Base-by-base conservation (phyloP, 64 coral and sea anemone genomes). In the Stichodactyla mertensii region DNA sequence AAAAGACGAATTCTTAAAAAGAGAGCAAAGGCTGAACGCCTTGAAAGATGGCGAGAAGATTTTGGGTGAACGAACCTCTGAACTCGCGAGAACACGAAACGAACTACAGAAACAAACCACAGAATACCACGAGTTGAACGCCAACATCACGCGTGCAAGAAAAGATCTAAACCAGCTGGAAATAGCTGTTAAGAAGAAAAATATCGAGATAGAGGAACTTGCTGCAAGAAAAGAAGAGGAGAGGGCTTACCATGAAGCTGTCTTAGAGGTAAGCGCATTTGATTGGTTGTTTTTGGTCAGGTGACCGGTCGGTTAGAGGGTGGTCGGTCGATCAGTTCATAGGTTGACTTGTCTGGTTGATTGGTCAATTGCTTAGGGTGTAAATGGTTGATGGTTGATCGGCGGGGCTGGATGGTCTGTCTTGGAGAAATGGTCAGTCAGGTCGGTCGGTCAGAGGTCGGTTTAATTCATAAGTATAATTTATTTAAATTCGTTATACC, bases 11-110 rank as follows among this genome's bases (percentile, higher is more conserved):
- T 85, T 86, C 87, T 60, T 71, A 61, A 88, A 95, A 31, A 52
- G 52, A 28, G 87, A 95, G 24, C 90, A 84, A 77, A 87, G 89
- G 27, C 60, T 95, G 16, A 86, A 62, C 18, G 93, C 87, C 12
- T 83, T 95, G 4, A 92, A 91, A 81, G 93, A 95, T 19, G 93
- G 93, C 64, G 93, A 95, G 26, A 95, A 95, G 61, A 89, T 89
- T 19, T 56, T 95, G 13, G 93, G 86, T 61, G 93, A 95, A 45
- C 90, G 85, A 55, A 92, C 93, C 2, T 45, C 82, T 8, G 86
- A 95, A 53, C 90, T 95, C 16, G 93, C 93, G 4, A 79, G 90
- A 52, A 95, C 93, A 16, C 77, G 90, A 23, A 92, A 92, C 59
- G 90, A 95, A 51, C 84, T 95, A 55, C 93, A 89, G 45, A 92